phyloP scores from a whole-genome alignment of 2,113 vertebrate species.

The Camelus dromedarius region DNA sequence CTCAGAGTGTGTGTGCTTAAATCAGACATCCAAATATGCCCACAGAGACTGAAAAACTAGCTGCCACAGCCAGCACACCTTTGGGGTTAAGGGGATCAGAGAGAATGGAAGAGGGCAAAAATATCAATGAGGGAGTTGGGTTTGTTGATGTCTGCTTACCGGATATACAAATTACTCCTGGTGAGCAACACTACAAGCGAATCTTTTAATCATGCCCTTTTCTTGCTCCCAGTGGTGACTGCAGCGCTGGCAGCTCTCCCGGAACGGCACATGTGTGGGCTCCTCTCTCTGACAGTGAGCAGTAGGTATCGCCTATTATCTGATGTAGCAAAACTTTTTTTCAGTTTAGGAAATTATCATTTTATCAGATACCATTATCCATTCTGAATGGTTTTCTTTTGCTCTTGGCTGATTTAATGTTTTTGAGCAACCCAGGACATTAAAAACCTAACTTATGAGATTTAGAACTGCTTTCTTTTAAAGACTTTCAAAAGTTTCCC shows the following conservation, averaged over 20 bases:
- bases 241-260: background rate
- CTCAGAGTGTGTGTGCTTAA: background rate
- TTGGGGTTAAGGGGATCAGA: background rate
- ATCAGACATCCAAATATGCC: background rate
- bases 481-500: background rate
- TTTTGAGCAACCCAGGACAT: background rate
- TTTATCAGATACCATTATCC: background rate
- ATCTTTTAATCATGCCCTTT: background rate
- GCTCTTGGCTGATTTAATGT: background rate
- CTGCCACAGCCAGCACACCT: background rate
- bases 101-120: background rate
- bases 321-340: background rate
- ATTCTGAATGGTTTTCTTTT: constrained; percentile 17
- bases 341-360: constrained; percentile 13
- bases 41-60: background rate
- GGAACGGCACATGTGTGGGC: background rate
- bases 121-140: background rate
- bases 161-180: background rate
- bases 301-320: background rate
- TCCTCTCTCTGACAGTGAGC: background rate
- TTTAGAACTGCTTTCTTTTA: background rate
- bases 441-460: background rate
- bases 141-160: background rate
- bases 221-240: background rate
- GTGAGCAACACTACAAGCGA: background rate